phyloP scores from a whole-genome alignment of 2,113 vertebrate species.

The Marcusenius ussheri region DNA sequence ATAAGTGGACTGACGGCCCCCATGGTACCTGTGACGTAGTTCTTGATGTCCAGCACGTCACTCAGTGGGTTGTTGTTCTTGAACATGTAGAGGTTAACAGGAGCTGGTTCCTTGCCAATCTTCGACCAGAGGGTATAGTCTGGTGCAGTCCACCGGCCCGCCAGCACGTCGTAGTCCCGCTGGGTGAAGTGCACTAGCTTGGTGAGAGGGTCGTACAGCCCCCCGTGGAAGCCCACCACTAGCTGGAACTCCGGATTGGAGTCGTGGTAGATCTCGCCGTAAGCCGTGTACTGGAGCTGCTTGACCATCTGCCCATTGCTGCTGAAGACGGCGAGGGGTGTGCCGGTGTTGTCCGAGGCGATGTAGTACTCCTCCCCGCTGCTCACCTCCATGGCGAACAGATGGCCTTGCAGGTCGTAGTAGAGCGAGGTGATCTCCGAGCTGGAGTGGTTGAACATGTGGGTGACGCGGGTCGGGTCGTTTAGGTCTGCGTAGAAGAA shows the following conservation, averaged over 20 bases:
- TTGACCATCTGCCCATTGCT: slow-evolving; percentile 83
- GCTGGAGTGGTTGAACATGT: slow-evolving; percentile 80
- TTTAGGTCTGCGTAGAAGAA: slow-evolving; percentile 83
- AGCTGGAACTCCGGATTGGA: slow-evolving; percentile 80
- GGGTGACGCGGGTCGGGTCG: slow-evolving; percentile 75
- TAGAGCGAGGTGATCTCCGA: slow-evolving; percentile 78
- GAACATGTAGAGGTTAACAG: slow-evolving; percentile 83
- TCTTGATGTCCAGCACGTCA: slow-evolving; percentile 75
- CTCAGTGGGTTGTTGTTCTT: slow-evolving; percentile 86
- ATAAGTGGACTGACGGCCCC: neutral
- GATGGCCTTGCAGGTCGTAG: slow-evolving; percentile 80
- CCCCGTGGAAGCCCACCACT: slow-evolving; percentile 78
- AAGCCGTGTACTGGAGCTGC: slow-evolving; percentile 78
- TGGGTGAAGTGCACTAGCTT: slow-evolving; percentile 81
- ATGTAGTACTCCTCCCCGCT: slow-evolving; percentile 79
- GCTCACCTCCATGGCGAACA: slow-evolving; percentile 85
- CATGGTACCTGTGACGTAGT: slow-evolving; percentile 75
- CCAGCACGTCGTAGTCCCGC: slow-evolving; percentile 78
- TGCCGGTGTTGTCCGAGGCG: slow-evolving; percentile 78
- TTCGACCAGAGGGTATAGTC: slow-evolving; percentile 78
- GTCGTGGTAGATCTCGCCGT: slow-evolving; percentile 78
- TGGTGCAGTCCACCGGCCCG: slow-evolving; percentile 78
- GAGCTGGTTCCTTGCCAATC: slow-evolving; percentile 71
- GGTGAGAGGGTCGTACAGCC: slow-evolving; percentile 79
- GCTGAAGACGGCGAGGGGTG: slow-evolving; percentile 77